These are phyloP conservation scores for Decapterus maruadsi DNA, from an alignment of 2,797 vertebrate genomes.

Conservation along the genomic window DNA sequence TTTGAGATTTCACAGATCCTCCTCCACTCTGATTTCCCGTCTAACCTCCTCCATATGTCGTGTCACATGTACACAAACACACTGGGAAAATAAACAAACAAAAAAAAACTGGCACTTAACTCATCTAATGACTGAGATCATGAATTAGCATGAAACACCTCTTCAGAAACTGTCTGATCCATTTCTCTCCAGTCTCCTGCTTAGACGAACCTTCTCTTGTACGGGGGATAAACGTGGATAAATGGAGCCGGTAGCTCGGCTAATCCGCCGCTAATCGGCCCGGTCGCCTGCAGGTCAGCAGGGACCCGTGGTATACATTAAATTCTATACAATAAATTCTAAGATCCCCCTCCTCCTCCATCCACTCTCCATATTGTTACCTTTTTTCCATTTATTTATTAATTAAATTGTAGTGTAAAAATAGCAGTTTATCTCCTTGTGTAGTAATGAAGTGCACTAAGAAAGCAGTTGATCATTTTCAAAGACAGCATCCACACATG, in stretches of 20 bases:
- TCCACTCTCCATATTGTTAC: too few species aligned
- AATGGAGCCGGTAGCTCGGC: constrained; percentile 16
- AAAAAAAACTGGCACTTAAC: neutral
- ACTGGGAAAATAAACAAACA: neutral
- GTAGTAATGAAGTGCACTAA: too few species aligned
- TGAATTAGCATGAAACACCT: constrained; percentile 10
- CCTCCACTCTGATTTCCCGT: constrained; percentile 21
- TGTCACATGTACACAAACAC: constrained; percentile 1
- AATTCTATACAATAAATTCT: too few species aligned
- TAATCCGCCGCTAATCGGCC: constrained; percentile 25
- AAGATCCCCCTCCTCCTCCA: too few species aligned
- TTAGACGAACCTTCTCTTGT: constrained; percentile 32
- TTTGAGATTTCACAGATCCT: constrained; percentile 32
- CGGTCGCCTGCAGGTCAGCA: too few species aligned
- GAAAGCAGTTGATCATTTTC: too few species aligned
- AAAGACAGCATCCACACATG: too few species aligned
- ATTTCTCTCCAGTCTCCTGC: neutral
- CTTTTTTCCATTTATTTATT: too few species aligned
- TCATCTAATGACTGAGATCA: neutral
- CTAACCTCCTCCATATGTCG: constrained; percentile 12
- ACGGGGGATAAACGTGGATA: constrained; percentile 39
- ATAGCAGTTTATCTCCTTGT: too few species aligned
- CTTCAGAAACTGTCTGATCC: neutral
- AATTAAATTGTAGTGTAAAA: too few species aligned
- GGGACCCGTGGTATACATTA: too few species aligned